These are phyloP conservation scores for Nycticryphes semicollaris DNA, from an alignment of 2,113 vertebrate species.

Conservation along the genomic window DNA sequence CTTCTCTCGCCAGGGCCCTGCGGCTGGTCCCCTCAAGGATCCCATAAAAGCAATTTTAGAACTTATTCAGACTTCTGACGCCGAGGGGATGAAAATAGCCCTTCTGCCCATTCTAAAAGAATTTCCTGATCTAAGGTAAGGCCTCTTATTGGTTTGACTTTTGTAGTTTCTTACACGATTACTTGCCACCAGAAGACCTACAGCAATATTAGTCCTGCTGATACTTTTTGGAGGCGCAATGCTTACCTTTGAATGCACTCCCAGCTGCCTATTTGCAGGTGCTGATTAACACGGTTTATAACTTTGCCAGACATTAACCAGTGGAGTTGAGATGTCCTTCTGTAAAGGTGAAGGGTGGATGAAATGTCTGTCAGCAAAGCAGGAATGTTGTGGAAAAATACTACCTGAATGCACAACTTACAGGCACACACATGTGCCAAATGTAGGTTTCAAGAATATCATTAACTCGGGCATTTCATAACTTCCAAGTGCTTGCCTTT, in stretches of 20 bases:
- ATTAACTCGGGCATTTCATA: background rate
- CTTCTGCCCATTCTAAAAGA: slow-evolving; percentile 41
- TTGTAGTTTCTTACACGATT: background rate
- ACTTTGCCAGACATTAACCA: background rate
- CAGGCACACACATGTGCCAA: background rate
- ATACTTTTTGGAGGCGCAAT: background rate
- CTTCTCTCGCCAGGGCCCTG: slow-evolving; percentile 26
- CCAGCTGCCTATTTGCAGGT: background rate
- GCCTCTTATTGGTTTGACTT: background rate
- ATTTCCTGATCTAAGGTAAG: slow-evolving; percentile 57
- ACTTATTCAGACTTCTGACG: slow-evolving; percentile 36
- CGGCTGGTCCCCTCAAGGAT: background rate
- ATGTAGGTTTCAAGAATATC: background rate
- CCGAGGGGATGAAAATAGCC: slow-evolving; percentile 64
- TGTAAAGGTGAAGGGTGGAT: background rate
- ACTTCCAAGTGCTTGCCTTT: background rate
- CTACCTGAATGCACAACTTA: background rate
- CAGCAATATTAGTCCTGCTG: background rate
- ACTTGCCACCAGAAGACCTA: background rate
- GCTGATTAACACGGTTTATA: background rate
- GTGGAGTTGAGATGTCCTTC: background rate
- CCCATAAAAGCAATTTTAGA: slow-evolving; percentile 40
- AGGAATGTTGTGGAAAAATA: background rate
- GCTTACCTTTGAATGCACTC: background rate
- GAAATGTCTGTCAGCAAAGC: background rate